phyloP scores from a whole-genome alignment of 2,113 vertebrate species.

The Monopterus albus region DNA sequence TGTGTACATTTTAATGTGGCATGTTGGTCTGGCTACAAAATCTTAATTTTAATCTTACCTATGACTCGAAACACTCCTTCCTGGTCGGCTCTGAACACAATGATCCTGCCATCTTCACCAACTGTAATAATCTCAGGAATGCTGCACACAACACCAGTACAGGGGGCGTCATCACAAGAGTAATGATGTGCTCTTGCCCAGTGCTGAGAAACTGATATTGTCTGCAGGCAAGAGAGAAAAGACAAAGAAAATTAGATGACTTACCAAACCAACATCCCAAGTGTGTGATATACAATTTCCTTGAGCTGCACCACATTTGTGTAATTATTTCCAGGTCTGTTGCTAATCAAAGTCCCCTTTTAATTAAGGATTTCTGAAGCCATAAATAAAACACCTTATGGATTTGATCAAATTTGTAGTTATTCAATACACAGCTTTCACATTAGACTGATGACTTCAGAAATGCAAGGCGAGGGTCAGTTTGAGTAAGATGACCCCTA shows the following conservation, averaged over 20 bases:
- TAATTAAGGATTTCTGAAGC: background rate
- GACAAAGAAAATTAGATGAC: background rate
- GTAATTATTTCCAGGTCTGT: background rate
- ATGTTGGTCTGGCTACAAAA: background rate
- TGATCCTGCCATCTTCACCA: constrained; percentile 94
- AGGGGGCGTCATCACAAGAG: constrained; percentile 86
- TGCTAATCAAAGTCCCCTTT: background rate
- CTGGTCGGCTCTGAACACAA: constrained; percentile 90
- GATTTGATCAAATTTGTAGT: background rate
- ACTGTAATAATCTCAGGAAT: constrained; percentile 93
- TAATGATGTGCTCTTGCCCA: constrained; percentile 90
- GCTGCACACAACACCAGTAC: constrained; percentile 89
- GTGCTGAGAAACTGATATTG: constrained; percentile 83
- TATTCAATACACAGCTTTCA: no score
- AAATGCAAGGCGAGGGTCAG: no score
- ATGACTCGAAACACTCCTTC: constrained; percentile 87
- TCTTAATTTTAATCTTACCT: constrained; percentile 77
- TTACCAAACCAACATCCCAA: background rate
- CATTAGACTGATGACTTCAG: background rate
- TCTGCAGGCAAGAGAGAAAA: constrained; percentile 75
- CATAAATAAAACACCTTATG: background rate
- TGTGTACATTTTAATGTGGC: background rate
- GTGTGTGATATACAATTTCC: no score
- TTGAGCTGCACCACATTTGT: no score
- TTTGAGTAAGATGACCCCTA: no score